These are phyloP conservation scores for Nylanderia fulva DNA, from an alignment of 1,140 invertebrate species.

Conservation along the genomic window DNA sequence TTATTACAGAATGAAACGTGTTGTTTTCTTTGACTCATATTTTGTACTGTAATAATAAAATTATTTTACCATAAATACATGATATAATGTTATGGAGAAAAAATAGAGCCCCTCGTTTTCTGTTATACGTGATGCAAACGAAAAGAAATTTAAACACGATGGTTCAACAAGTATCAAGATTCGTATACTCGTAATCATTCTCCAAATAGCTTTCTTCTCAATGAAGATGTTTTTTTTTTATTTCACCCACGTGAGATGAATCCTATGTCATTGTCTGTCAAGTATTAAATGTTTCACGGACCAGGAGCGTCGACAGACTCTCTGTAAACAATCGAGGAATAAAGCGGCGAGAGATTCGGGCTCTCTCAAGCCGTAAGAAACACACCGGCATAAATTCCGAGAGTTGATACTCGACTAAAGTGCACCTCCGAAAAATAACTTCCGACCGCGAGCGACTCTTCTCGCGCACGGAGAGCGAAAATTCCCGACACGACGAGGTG, in stretches of 20 bases:
- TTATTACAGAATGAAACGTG: background rate
- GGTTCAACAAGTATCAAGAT: background rate
- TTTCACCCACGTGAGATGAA: background rate
- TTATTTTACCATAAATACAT: conserved; percentile 21
- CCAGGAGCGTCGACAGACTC: conserved; percentile 12
- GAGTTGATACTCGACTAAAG: conserved; percentile 31
- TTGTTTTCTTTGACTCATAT: background rate
- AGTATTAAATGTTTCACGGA: conserved; percentile 49
- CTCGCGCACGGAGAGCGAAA: conserved; percentile 14
- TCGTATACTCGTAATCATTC: background rate
- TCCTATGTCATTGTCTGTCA: background rate
- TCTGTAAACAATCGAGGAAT: conserved; percentile 34
- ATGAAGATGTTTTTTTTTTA: background rate
- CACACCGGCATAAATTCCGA: conserved; percentile 38
- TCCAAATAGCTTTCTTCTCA: background rate
- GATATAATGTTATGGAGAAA: background rate
- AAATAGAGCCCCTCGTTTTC: background rate
- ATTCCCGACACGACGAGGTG: background rate
- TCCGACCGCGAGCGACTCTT: background rate
- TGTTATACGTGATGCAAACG: background rate
- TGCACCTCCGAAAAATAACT: conserved; percentile 40
- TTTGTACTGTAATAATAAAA: background rate
- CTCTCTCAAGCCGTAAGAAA: conserved; percentile 45
- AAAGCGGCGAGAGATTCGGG: conserved; percentile 8
- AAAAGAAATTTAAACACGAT: background rate